Evolutionary conservation across 2,888 invertebrate species (phyloP).

Genomic region (Epirrhoe alternata): DNA sequence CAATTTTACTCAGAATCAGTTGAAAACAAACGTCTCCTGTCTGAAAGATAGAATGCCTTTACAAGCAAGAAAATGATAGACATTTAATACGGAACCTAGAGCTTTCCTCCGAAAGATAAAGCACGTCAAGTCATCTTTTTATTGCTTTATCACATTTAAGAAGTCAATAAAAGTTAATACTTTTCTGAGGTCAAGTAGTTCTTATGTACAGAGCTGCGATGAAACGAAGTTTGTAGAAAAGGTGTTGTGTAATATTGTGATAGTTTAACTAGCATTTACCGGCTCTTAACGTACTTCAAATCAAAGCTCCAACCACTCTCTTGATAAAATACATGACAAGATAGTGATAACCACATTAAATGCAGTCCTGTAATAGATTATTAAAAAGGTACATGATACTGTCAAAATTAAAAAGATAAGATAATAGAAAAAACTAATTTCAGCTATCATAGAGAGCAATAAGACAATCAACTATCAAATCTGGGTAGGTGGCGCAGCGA

Average conservation of each 20-base stretch:
- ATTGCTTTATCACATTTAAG: constrained; percentile 5
- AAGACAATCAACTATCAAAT: constrained; percentile 10
- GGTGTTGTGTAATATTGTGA: not conserved
- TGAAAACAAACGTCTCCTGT: constrained; percentile 14
- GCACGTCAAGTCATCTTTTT: constrained; percentile 7
- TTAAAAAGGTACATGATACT: not conserved
- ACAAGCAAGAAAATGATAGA: constrained; percentile 17
- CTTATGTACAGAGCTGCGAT: not conserved
- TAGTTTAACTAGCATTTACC: not conserved
- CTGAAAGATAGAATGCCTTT: constrained; percentile 26
- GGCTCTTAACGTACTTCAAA: no score
- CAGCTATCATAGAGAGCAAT: constrained; percentile 8
- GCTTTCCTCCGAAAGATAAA: not conserved
- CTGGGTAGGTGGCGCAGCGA: constrained; percentile 6
- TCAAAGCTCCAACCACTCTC: not conserved
- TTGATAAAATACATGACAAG: not conserved
- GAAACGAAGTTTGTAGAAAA: not conserved
- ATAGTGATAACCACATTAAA: not conserved
- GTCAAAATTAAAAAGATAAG: not conserved
- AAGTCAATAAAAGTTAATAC: not conserved
- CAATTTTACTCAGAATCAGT: constrained; percentile 28
- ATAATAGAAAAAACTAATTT: constrained; percentile 6
- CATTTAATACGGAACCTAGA: constrained; percentile 12
- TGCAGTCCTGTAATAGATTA: not conserved
- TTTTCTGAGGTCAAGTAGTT: not conserved